These are phyloP conservation scores for Parasteatoda tepidariorum DNA, from an alignment of 1,140 invertebrate genomes.

Conservation along the genomic window DNA sequence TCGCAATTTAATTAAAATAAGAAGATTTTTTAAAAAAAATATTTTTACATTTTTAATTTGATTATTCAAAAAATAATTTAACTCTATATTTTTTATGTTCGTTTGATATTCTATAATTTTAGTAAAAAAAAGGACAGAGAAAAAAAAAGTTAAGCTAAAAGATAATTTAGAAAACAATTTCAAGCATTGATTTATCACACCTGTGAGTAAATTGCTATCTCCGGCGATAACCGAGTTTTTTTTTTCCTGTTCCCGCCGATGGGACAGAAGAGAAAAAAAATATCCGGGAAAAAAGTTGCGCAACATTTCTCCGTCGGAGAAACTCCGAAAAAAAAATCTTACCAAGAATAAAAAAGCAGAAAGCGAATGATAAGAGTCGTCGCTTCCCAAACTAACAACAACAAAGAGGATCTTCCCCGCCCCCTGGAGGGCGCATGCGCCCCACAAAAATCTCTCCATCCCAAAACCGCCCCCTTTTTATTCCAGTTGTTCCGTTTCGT, in stretches of 20 bases:
- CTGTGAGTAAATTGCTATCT: neutral
- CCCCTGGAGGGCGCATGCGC: slow-evolving; percentile 43
- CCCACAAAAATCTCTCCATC: slow-evolving; percentile 8
- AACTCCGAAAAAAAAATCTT: neutral
- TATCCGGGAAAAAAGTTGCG: neutral
- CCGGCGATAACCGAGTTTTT: neutral
- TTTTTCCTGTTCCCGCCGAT: neutral
- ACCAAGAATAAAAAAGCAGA: neutral
- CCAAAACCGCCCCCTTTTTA: slow-evolving; percentile 40
- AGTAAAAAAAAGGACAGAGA: too few relatives aligned
- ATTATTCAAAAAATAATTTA: too few relatives aligned
- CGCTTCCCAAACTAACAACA: slow-evolving; percentile 31
- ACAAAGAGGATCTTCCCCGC: slow-evolving; percentile 32
- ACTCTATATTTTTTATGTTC: too few relatives aligned
- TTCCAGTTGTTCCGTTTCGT: slow-evolving; percentile 14
- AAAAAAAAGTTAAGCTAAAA: too few relatives aligned
- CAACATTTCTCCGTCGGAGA: slow-evolving; percentile 4
- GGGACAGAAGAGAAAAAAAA: neutral
- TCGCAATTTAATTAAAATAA: too few relatives aligned
- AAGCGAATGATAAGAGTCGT: neutral
- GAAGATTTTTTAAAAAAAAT: too few relatives aligned
- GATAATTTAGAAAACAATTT: too few relatives aligned
- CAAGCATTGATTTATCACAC: neutral
- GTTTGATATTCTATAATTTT: too few relatives aligned
- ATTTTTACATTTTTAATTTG: too few relatives aligned